Conservation (phyloP, 2,113 vertebrate species). For the Ifrita kowaldi region DNA sequence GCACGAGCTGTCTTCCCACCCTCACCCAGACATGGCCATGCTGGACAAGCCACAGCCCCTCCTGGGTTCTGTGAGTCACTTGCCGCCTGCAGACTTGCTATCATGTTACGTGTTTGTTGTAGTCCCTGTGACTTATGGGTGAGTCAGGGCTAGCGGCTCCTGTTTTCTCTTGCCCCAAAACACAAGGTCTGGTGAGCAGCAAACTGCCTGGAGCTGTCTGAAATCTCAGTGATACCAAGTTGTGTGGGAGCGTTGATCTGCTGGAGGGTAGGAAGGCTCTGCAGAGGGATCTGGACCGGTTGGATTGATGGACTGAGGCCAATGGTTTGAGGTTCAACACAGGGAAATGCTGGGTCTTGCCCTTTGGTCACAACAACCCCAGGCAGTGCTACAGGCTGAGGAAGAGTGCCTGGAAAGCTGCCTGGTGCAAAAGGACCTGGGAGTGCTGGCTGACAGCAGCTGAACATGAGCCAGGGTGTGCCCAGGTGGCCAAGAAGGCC, state of each 20-base stretch:
- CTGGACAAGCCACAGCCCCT: neutral
- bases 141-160: neutral
- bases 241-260: neutral
- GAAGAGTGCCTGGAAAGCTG: neutral
- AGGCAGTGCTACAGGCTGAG: neutral
- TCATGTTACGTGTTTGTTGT: fast-evolving
- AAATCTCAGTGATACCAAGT: neutral
- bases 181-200: neutral
- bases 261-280: neutral
- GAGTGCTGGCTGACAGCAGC: too few relatives aligned
- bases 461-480: neutral
- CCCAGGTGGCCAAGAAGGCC: neutral
- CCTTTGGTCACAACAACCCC: neutral
- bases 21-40: neutral
- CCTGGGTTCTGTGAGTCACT: neutral
- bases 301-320: neutral
- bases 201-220: neutral
- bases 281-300: neutral
- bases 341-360: neutral
- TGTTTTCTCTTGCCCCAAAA: neutral
- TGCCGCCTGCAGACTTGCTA: neutral
- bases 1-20: neutral
- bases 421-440: neutral
- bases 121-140: neutral
- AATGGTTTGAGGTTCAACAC: neutral